Percentiles rank a stretch among this genome's conserved stretches.
Conservation (phyloP, 2,888 invertebrate species). For the Cryptocheilus praepositus region DNA sequence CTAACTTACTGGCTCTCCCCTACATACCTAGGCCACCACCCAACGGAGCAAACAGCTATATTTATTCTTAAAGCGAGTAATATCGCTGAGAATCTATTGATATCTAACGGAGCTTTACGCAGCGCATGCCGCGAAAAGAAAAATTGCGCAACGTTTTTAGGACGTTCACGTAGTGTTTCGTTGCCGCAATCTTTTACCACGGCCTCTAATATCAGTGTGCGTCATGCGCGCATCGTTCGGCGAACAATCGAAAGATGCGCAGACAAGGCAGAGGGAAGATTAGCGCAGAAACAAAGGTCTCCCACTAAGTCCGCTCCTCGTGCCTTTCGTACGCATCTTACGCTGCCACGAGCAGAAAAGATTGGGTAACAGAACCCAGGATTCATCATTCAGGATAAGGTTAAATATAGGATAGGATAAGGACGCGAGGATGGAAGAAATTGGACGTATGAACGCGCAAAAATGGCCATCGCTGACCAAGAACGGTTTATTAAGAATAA, state of each 20-base stretch:
- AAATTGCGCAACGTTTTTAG: background rate
- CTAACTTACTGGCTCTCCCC: too few relatives aligned
- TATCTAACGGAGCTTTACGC: background rate
- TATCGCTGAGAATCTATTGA: background rate
- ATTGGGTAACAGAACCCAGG: background rate
- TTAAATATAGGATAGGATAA: too few relatives aligned
- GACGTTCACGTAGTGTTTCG: conserved; percentile 14
- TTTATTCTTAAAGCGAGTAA: too few relatives aligned
- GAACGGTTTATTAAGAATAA: background rate
- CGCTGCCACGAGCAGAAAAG: background rate
- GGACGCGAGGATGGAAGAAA: background rate
- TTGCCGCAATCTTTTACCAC: conserved; percentile 38
- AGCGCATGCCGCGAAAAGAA: background rate
- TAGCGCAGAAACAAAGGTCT: conserved; percentile 21
- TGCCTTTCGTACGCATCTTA: background rate
- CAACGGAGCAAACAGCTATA: too few relatives aligned
- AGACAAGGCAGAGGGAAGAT: conserved; percentile 29
- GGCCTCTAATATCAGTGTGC: conserved; percentile 35
- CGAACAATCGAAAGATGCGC: conserved; percentile 41
- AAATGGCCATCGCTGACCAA: too few relatives aligned
- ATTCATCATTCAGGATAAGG: too few relatives aligned
- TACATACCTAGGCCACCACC: too few relatives aligned
- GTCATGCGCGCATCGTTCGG: conserved; percentile 24
- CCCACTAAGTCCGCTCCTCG: background rate
- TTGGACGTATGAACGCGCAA: background rate